Evolutionary conservation across 2,797 vertebrate genomes (phyloP), one percentile per base, ranked within the genome.

Genomic region (Lepilemur ruficaudatus): DNA sequence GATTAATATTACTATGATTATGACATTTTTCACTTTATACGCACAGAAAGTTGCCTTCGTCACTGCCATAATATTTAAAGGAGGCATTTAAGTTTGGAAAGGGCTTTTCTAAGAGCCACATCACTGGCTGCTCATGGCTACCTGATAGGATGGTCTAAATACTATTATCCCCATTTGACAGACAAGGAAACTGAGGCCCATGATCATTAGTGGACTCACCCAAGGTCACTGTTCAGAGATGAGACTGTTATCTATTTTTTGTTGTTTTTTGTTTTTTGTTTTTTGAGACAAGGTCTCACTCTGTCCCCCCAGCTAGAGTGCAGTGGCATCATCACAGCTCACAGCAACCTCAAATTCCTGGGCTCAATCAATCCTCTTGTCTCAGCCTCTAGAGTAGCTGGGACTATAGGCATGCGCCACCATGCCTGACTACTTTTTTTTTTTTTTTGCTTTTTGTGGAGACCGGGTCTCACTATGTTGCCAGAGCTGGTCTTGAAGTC

Each of bases 61-160:
- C 23, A 5, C n/a, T 15, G 25, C 30, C 18, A 32, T 1, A 52
- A 43, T 63, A 48, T 85, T 73, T 25, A 73, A 89, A 5, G 2
- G 28, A 75, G 59, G 55, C 48, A 4, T 67, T 75, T 30, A 35
- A 8, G 25, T 12, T 12, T 25, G 63, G 32, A 75, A 28, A 50
- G 38, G 65, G 50, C 32, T 88, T 87, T 76, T 41, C 48, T 41
- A 1, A 7, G 55, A 46, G 55, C 2, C 2, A 17, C 9, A 20
- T 32, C 43, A 0, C 7, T 55, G 48, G 52, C 15, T 30, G 70
- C 59, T 38, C 4, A 4, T 6, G 12, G 67, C 61, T 43, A 14
- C 35, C 20, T 2, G 18, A 43, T 4, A 18, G 7, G 41, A 2
- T 28, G 9, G 41, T 13, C 1, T 35, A 12, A 20, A 6, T 20